Evolutionary conservation across 2,888 invertebrate genomes (phyloP).

Genomic region (Sphecodes monilicornis): DNA sequence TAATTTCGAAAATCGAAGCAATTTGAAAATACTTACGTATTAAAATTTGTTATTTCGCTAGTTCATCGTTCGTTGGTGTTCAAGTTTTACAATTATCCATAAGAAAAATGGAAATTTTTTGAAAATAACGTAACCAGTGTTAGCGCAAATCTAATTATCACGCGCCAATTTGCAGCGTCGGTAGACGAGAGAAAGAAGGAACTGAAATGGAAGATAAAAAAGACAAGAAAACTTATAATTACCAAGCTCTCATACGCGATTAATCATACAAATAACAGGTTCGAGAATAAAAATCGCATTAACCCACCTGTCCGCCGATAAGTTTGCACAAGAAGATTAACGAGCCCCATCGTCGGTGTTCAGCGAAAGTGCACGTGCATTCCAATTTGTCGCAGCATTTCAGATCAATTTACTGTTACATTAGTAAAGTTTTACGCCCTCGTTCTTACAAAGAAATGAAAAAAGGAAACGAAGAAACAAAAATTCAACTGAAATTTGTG

Average conservation of each 20-base stretch:
- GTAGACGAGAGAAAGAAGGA: not conserved
- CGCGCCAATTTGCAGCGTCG: not conserved
- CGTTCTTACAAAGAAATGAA: slow-evolving; percentile 1
- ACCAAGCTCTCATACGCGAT: slow-evolving; percentile 44
- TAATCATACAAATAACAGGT: slow-evolving; percentile 62
- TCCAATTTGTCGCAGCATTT: slow-evolving; percentile 56
- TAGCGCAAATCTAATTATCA: slow-evolving; percentile 42
- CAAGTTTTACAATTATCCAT: not conserved
- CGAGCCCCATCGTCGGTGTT: slow-evolving; percentile 45
- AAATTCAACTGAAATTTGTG: not conserved
- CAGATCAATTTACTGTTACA: slow-evolving; percentile 27
- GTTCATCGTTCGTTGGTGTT: not conserved
- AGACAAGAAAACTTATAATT: slow-evolving; percentile 51
- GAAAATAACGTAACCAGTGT: not conserved
- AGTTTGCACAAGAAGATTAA: slow-evolving; percentile 65
- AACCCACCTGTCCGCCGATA: slow-evolving; percentile 54
- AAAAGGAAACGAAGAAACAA: not conserved
- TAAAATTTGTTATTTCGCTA: not conserved
- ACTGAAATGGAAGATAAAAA: slow-evolving; percentile 17
- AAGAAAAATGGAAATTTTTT: too few relatives aligned
- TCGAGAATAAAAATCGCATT: slow-evolving; percentile 60
- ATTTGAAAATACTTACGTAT: not conserved
- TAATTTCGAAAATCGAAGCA: too few relatives aligned
- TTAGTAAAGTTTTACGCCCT: slow-evolving; percentile 28
- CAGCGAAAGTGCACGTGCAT: slow-evolving; percentile 54